Evolutionary conservation across 2,797 vertebrate species (phyloP).

Genomic region (Gymnothorax reevesii): DNA sequence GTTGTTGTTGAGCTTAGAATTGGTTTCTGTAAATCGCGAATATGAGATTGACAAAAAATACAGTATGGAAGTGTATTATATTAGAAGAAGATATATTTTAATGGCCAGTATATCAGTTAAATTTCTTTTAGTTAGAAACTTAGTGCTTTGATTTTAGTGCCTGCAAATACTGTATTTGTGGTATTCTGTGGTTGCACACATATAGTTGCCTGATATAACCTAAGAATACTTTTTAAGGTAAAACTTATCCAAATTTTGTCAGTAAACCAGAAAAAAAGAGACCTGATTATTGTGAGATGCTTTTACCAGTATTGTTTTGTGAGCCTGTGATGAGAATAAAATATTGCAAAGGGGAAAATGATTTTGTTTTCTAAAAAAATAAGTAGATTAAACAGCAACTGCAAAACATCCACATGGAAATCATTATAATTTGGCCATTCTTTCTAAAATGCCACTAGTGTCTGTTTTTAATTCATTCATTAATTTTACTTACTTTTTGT

Average conservation of each 20-base stretch:
- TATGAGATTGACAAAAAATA: neutral
- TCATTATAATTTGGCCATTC: neutral
- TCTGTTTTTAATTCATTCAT: constrained; percentile 20
- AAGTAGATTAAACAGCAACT: neutral
- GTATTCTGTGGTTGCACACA: neutral
- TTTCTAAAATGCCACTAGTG: constrained; percentile 21
- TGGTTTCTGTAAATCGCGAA: too few species aligned
- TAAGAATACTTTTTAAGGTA: neutral
- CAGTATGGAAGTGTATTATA: neutral
- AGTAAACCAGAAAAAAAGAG: neutral
- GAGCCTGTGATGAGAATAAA: neutral
- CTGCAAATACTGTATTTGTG: neutral
- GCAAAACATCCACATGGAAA: neutral
- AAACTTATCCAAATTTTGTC: too few species aligned
- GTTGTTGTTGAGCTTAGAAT: too few species aligned
- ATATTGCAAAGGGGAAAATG: neutral
- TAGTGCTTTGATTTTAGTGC: neutral
- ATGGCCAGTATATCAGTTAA: neutral
- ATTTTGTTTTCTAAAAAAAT: neutral
- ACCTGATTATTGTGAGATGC: neutral
- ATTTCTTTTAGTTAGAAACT: neutral
- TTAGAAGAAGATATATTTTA: neutral
- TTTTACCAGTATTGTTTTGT: neutral
- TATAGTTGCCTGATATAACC: neutral
- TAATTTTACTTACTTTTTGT: neutral